Evolutionary conservation across 37 sponge, comb jelly and placozoan species (phyloP).

Genomic region (Diacarnus erythraeanus): DNA sequence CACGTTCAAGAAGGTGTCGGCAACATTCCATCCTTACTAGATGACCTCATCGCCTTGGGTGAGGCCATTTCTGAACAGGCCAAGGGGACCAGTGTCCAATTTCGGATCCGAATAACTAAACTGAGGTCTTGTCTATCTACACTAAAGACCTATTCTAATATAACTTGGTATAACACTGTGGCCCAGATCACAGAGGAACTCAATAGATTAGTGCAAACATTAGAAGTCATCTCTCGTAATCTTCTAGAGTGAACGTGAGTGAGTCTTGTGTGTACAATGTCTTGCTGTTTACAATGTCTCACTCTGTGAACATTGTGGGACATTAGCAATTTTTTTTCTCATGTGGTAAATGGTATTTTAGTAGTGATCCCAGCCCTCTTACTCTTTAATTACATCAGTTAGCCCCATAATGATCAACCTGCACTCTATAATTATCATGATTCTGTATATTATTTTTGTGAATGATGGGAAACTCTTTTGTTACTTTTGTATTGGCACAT

Average conservation of each 20-base stretch:
- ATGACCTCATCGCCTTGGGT: slow-evolving; percentile 5
- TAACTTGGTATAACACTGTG: slow-evolving; percentile 32
- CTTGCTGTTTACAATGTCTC: too few relatives aligned
- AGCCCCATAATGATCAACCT: too few relatives aligned
- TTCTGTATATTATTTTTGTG: too few relatives aligned
- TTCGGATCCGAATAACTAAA: neutral
- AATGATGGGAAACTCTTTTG: too few relatives aligned
- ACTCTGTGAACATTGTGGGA: too few relatives aligned
- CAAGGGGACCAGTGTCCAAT: neutral
- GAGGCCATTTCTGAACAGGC: slow-evolving; percentile 23
- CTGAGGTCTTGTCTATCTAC: slow-evolving; percentile 12
- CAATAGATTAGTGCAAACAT: neutral
- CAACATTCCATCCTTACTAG: slow-evolving; percentile 17
- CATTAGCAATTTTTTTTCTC: too few relatives aligned
- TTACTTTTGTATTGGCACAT: too few relatives aligned
- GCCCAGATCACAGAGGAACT: slow-evolving; percentile 12
- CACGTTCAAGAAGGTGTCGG: neutral
- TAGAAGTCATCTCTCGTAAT: neutral
- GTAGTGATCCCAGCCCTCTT: too few relatives aligned
- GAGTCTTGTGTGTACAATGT: too few relatives aligned
- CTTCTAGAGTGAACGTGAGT: neutral
- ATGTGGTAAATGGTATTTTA: too few relatives aligned
- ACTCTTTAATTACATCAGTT: too few relatives aligned
- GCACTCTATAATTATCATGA: too few relatives aligned
- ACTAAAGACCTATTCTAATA: slow-evolving; percentile 15